These are phyloP conservation scores for Peromyscus melanophrys DNA, from an alignment of 2,797 vertebrate genomes.

Conservation along the genomic window DNA sequence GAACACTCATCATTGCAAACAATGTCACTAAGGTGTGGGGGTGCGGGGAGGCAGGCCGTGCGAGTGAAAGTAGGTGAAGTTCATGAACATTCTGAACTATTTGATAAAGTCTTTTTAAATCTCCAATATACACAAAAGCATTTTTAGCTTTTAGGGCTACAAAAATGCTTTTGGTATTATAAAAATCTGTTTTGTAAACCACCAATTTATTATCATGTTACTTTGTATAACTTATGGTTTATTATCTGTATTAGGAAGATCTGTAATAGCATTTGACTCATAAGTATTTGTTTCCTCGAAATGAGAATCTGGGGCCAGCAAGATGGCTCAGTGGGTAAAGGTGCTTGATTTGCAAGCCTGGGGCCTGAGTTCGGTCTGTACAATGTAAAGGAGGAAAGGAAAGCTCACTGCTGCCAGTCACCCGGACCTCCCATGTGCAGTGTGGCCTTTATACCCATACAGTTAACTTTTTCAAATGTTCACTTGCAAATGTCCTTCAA, in stretches of 20 bases:
- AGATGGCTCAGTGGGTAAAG: neutral
- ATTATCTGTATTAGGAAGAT: constrained; percentile 17
- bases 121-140: neutral
- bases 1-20: neutral
- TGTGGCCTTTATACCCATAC: neutral
- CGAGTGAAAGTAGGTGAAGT: neutral
- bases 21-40: neutral
- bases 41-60: neutral
- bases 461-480: neutral
- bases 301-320: neutral
- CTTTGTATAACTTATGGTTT: neutral
- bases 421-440: neutral
- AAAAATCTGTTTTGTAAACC: constrained; percentile 31
- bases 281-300: neutral
- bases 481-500: neutral
- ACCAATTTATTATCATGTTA: neutral
- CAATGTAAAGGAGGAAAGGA: neutral
- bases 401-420: neutral
- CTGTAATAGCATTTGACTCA: constrained; percentile 27
- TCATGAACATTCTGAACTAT: neutral
- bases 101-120: neutral
- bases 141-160: neutral
- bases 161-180: constrained; percentile 35
- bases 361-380: neutral
- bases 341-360: neutral